Percentiles rank a stretch among this genome's conserved stretches.
phyloP scores from a whole-genome alignment of 2,113 vertebrate species.

The Triplophysa dalaica region DNA sequence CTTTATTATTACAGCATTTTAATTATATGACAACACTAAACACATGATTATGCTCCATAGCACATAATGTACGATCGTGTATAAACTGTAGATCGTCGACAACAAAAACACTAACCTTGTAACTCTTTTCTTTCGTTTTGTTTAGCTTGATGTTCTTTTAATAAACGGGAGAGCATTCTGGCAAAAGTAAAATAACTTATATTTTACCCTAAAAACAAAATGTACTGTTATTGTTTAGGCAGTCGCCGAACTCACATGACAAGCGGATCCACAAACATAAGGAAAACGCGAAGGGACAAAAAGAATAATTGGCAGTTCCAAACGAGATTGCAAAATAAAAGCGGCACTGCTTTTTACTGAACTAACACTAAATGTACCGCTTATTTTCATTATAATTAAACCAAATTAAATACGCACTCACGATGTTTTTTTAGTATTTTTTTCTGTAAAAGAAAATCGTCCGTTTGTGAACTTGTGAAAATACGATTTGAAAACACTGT shows the following conservation, averaged over 20 bases:
- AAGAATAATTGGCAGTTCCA: fast-evolving
- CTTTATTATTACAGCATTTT: neutral
- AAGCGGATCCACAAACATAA: neutral
- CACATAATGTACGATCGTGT: neutral
- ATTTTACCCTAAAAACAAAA: neutral
- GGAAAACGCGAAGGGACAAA: neutral
- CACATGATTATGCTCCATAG: too few relatives aligned
- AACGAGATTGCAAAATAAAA: constrained; percentile 36
- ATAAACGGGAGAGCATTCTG: constrained; percentile 85
- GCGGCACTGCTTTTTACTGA: neutral
- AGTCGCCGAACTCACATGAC: constrained; percentile 22
- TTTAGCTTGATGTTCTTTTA: constrained; percentile 90
- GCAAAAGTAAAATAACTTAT: neutral
- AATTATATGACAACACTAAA: too few relatives aligned
- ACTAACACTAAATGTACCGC: too few relatives aligned
- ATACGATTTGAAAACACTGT: too few relatives aligned
- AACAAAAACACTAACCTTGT: constrained; percentile 77
- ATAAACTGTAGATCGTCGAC: neutral
- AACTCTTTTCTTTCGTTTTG: constrained; percentile 90
- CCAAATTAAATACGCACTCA: too few relatives aligned
- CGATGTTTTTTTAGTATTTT: too few relatives aligned
- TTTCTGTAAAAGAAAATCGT: too few relatives aligned
- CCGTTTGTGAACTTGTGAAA: too few relatives aligned
- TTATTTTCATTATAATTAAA: too few relatives aligned
- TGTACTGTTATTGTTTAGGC: neutral